These are phyloP conservation scores for Antitype chi DNA, from an alignment of 2,888 invertebrate species.

Conservation along the genomic window DNA sequence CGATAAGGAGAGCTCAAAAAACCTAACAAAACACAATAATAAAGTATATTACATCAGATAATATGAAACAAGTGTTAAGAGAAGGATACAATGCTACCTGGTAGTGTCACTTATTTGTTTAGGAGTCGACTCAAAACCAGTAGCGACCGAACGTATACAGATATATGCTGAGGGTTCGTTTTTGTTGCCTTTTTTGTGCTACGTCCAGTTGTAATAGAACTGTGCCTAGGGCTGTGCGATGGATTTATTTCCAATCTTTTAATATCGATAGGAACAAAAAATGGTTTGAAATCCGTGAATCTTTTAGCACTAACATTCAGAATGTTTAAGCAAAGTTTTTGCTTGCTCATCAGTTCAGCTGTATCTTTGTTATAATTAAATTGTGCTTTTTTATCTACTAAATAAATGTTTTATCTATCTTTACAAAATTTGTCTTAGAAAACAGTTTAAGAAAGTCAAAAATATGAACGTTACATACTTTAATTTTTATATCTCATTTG, in stretches of 20 bases:
- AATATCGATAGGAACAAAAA: conserved; percentile 5
- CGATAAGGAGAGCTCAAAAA: conserved; percentile 38
- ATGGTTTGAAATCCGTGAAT: background rate
- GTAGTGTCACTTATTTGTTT: conserved; percentile 89
- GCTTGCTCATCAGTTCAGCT: background rate
- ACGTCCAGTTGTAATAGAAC: conserved; percentile 85
- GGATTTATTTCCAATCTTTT: conserved; percentile 10
- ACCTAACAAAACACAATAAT: conserved; percentile 54
- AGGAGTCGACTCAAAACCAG: conserved; percentile 89
- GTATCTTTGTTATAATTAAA: background rate
- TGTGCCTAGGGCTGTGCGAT: conserved; percentile 77
- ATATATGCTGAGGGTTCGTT: conserved; percentile 81
- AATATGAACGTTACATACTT: background rate
- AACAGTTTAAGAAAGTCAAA: background rate
- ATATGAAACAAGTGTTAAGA: conserved; percentile 87
- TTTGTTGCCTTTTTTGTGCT: conserved; percentile 86
- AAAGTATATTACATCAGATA: conserved; percentile 87
- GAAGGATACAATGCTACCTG: conserved; percentile 86
- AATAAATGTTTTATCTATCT: background rate
- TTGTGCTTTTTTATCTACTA: background rate
- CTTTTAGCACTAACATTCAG: background rate
- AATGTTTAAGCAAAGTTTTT: background rate
- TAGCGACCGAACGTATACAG: conserved; percentile 84
- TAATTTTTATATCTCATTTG: conserved; percentile 46
- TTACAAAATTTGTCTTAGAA: no score